Conservation (phyloP, 2,888 invertebrate genomes). For the Tenthredo notha region DNA sequence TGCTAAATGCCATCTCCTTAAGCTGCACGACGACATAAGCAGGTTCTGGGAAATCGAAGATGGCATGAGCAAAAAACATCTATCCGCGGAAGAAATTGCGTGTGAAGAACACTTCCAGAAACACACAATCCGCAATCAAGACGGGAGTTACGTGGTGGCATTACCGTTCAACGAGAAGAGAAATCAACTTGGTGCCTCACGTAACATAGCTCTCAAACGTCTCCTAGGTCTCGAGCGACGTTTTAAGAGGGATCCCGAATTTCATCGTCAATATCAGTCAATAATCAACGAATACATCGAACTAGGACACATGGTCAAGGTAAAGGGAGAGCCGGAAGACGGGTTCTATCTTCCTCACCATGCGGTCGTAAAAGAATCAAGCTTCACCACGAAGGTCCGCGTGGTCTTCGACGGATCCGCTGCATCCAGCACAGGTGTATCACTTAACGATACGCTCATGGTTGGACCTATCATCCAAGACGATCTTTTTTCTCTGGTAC, state of each 20-base stretch:
- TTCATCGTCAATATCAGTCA: constrained; percentile 44
- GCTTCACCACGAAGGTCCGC: constrained; percentile 60
- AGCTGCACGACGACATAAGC: constrained; percentile 47
- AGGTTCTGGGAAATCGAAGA: constrained; percentile 42
- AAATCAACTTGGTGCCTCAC: constrained; percentile 37
- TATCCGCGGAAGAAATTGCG: constrained; percentile 11
- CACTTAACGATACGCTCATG: constrained; percentile 64
- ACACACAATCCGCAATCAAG: neutral
- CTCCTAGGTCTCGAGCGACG: constrained; percentile 49
- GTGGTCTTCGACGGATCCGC: no score
- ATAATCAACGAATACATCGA: constrained; percentile 54
- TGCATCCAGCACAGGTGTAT: constrained; percentile 54
- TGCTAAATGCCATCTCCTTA: neutral
- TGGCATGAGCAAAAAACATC: neutral
- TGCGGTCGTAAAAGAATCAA: constrained; percentile 59
- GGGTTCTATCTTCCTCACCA: constrained; percentile 59
- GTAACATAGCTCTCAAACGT: constrained; percentile 46
- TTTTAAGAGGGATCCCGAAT: constrained; percentile 49
- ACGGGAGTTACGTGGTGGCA: constrained; percentile 55
- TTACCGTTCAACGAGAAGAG: constrained; percentile 51
- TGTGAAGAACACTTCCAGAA: constrained; percentile 53
- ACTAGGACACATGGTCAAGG: constrained; percentile 55
- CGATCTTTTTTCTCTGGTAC: constrained; percentile 61
- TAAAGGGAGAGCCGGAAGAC: neutral
- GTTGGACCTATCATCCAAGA: constrained; percentile 65